phyloP scores from a whole-genome alignment of 2,113 vertebrate genomes.

The Tenrec ecaudatus region DNA sequence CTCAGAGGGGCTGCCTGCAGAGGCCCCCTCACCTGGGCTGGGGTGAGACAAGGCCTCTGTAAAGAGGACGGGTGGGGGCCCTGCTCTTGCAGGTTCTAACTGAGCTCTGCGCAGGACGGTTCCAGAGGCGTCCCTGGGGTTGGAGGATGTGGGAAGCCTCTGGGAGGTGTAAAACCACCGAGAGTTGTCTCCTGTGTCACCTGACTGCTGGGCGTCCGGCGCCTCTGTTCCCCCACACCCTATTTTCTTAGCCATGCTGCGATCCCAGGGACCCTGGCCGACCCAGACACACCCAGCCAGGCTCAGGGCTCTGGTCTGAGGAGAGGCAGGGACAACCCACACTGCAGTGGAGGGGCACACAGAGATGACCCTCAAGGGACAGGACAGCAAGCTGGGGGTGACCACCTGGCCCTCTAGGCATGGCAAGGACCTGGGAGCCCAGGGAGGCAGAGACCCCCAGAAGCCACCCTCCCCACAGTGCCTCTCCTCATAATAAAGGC shows the following conservation, averaged over 20 bases:
- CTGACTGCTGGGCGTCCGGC: not conserved
- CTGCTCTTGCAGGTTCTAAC: not conserved
- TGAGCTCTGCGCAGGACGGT: not conserved
- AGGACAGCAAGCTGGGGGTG: not conserved
- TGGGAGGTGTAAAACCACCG: not conserved
- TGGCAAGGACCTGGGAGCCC: not conserved
- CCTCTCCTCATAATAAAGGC: not conserved
- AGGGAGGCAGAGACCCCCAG: not conserved
- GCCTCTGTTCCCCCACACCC: not conserved
- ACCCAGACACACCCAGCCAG: rapidly evolving
- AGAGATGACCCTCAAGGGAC: not conserved
- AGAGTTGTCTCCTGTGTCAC: not conserved
- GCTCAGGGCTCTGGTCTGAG: not conserved
- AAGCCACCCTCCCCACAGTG: not conserved
- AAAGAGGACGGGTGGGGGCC: not conserved
- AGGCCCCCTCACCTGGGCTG: not conserved
- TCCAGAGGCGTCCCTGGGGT: not conserved
- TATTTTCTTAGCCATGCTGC: not conserved
- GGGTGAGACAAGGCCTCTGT: too few relatives aligned
- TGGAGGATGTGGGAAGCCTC: not conserved
- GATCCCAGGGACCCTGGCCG: not conserved
- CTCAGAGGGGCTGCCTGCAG: not conserved
- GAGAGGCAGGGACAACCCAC: too few relatives aligned
- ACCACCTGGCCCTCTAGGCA: not conserved
- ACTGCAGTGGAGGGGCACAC: not conserved